A percentile compares a stretch with the other conserved stretches of the same genome.
phyloP scores from a whole-genome alignment of 2,113 vertebrate genomes.

The Vidua chalybeata region DNA sequence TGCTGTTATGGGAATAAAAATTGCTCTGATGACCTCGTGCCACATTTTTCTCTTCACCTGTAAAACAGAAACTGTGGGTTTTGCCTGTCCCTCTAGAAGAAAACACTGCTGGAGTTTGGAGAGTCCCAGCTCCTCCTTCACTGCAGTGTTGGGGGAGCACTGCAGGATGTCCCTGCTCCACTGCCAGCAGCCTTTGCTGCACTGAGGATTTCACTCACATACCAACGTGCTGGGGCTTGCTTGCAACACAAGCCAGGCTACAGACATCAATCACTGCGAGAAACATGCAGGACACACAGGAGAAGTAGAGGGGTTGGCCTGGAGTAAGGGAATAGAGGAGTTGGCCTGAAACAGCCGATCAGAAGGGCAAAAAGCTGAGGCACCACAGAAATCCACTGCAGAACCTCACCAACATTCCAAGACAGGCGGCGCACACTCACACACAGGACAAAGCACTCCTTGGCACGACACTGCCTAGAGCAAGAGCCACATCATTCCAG shows the following conservation, averaged over 20 bases:
- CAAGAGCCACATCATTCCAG: neutral
- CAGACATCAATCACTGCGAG: neutral
- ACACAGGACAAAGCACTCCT: neutral
- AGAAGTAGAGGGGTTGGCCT: neutral
- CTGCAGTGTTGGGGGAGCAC: neutral
- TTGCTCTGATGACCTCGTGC: neutral
- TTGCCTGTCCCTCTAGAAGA: neutral
- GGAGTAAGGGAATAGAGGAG: neutral
- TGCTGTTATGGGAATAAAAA: neutral
- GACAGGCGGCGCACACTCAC: rapidly evolving
- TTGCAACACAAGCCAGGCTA: rapidly evolving
- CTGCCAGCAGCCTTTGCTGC: neutral
- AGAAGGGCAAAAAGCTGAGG: neutral
- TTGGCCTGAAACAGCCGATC: neutral
- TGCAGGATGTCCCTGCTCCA: neutral
- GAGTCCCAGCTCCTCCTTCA: rapidly evolving
- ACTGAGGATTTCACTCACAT: neutral
- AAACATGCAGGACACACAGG: neutral
- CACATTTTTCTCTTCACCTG: neutral
- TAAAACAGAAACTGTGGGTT: neutral
- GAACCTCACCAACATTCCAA: neutral
- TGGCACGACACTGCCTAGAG: rapidly evolving
- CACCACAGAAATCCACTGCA: neutral
- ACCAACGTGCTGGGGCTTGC: rapidly evolving
- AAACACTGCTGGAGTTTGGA: neutral